Evolutionary conservation across 2,888 invertebrate genomes (phyloP).

Genomic region (Machimus atricapillus): DNA sequence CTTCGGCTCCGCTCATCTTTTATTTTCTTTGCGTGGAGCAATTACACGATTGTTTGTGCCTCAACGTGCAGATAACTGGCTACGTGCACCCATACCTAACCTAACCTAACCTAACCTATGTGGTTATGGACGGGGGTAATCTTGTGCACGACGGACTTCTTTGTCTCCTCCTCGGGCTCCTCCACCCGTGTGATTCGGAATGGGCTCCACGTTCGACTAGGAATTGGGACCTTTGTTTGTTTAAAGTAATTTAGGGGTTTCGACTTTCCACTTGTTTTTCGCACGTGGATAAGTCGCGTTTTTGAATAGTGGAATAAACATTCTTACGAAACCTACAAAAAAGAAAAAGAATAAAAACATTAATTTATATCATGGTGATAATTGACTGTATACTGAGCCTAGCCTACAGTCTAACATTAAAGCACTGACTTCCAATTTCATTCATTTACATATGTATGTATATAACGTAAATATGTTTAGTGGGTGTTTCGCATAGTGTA

Average conservation of each 20-base stretch:
- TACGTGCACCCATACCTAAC: not conserved
- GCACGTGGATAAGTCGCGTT: not conserved
- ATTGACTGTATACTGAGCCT: no score
- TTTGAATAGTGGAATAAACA: not conserved
- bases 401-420: no score
- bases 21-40: slow-evolving; percentile 5
- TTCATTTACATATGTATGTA: no score
- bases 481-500: no score
- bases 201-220: not conserved
- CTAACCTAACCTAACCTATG: not conserved
- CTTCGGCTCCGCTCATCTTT: slow-evolving; percentile 3
- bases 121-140: not conserved
- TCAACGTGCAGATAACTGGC: not conserved
- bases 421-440: no score
- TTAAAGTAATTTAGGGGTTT: not conserved
- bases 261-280: not conserved
- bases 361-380: no score
- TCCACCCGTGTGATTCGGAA: not conserved
- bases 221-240: not conserved
- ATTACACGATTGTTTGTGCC: slow-evolving; percentile 23
- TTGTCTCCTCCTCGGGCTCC: not conserved
- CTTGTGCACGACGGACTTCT: not conserved
- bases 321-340: no score
- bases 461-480: no score
- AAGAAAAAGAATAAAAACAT: no score